These are phyloP conservation scores for Notechis scutatus DNA, from an alignment of 2,113 vertebrate genomes.

Conservation along the genomic window DNA sequence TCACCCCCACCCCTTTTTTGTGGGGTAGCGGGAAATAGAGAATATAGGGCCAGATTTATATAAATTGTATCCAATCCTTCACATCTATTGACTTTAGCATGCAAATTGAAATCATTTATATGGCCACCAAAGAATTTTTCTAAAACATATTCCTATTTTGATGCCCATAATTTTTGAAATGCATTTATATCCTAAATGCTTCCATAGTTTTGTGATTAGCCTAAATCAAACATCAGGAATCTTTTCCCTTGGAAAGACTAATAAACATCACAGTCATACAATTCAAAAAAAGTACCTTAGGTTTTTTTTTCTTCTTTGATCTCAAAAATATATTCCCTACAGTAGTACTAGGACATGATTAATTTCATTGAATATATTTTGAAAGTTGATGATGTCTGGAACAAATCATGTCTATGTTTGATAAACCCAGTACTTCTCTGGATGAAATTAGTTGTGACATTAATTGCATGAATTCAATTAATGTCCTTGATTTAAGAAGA, in stretches of 20 bases:
- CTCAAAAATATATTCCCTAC: neutral
- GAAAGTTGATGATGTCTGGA: neutral
- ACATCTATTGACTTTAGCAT: neutral
- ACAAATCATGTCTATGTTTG: neutral
- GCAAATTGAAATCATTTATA: neutral
- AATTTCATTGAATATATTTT: neutral
- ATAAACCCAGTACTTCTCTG: neutral
- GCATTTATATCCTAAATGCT: neutral
- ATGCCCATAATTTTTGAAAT: neutral
- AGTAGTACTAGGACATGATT: neutral
- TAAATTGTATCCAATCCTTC: neutral
- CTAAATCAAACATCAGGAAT: neutral
- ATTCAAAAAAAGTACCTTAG: neutral
- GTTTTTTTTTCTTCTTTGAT: neutral
- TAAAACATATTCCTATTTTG: neutral
- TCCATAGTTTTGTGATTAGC: neutral
- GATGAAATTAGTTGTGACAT: neutral
- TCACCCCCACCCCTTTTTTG: neutral
- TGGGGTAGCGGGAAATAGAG: neutral
- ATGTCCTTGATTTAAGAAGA: neutral
- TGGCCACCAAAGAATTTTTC: neutral
- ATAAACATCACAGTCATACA: neutral
- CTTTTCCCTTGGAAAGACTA: neutral
- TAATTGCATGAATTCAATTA: neutral
- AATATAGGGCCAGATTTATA: neutral